A percentile compares a stretch with the other conserved stretches of the same genome.
Evolutionary conservation across 2,113 vertebrate species (phyloP).

Genomic region (Emydocephalus ijimae): DNA sequence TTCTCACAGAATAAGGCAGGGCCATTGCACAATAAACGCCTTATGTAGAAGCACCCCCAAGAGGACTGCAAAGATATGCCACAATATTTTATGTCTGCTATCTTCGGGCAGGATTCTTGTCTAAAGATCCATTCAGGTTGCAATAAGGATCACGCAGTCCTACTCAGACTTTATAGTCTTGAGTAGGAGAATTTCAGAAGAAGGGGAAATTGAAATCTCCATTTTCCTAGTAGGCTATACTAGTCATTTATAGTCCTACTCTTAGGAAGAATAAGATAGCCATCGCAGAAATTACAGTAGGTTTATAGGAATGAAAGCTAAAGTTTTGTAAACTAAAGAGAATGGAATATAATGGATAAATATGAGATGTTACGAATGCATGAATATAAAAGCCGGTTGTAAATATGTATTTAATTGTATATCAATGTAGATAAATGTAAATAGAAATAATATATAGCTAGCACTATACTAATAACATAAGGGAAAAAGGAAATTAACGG

Average conservation of each 20-base stretch:
- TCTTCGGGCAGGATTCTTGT: not conserved
- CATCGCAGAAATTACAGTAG: not conserved
- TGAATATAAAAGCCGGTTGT: too few relatives aligned
- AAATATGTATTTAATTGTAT: too few relatives aligned
- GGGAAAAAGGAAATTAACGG: too few relatives aligned
- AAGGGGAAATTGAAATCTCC: not conserved
- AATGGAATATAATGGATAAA: too few relatives aligned
- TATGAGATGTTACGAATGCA: too few relatives aligned
- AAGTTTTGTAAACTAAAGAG: too few relatives aligned
- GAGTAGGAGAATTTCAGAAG: not conserved
- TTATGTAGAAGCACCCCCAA: not conserved
- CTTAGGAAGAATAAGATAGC: not conserved
- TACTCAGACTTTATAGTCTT: not conserved
- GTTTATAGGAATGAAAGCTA: not conserved
- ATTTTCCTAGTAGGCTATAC: not conserved
- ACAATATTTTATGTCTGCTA: not conserved
- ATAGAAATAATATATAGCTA: too few relatives aligned
- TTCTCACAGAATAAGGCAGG: not conserved
- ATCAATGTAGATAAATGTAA: too few relatives aligned
- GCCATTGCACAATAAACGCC: not conserved
- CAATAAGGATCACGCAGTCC: not conserved
- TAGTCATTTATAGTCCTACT: not conserved
- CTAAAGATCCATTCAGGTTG: not conserved
- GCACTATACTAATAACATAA: too few relatives aligned
- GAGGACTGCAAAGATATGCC: not conserved